Evolutionary conservation across 1,140 invertebrate genomes (phyloP).

Genomic region (Diploscapter pachys): DNA sequence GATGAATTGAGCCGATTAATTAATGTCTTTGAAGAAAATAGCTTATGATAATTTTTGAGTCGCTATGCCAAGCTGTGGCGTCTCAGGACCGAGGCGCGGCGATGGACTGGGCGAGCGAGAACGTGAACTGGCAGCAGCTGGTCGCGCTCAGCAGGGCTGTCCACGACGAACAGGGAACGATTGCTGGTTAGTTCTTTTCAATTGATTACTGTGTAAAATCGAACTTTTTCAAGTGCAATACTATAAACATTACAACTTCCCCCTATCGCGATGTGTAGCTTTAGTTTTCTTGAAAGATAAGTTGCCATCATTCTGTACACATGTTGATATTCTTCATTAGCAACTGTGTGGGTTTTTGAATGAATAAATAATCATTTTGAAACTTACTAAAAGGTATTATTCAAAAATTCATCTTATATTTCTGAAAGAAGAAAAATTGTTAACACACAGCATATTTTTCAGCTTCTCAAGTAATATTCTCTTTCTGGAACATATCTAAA

Average conservation of each 20-base stretch:
- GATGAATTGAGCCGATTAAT: background rate
- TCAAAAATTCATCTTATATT: too few relatives aligned
- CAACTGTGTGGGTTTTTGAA: too few relatives aligned
- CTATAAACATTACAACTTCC: background rate
- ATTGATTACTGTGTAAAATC: background rate
- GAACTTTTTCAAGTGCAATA: conserved; percentile 20
- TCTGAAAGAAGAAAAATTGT: too few relatives aligned
- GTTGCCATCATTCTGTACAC: conserved; percentile 3
- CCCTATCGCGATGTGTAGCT: background rate
- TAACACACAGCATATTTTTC: too few relatives aligned
- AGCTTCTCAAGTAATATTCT: too few relatives aligned
- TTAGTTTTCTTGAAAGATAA: background rate
- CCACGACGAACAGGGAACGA: conserved; percentile 19
- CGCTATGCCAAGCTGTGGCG: conserved; percentile 34
- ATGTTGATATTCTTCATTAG: background rate
- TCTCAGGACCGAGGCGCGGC: conserved; percentile 39
- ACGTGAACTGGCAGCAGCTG: conserved; percentile 48
- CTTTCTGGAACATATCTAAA: background rate
- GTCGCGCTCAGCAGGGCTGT: conserved; percentile 3
- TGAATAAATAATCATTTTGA: too few relatives aligned
- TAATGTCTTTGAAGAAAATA: background rate
- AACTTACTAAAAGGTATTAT: too few relatives aligned
- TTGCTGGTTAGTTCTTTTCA: background rate
- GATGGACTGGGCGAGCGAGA: conserved; percentile 46
- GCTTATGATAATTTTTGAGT: background rate